These are phyloP conservation scores for Orestias chungarensis DNA, from an alignment of 2,797 vertebrate genomes.

Conservation along the genomic window DNA sequence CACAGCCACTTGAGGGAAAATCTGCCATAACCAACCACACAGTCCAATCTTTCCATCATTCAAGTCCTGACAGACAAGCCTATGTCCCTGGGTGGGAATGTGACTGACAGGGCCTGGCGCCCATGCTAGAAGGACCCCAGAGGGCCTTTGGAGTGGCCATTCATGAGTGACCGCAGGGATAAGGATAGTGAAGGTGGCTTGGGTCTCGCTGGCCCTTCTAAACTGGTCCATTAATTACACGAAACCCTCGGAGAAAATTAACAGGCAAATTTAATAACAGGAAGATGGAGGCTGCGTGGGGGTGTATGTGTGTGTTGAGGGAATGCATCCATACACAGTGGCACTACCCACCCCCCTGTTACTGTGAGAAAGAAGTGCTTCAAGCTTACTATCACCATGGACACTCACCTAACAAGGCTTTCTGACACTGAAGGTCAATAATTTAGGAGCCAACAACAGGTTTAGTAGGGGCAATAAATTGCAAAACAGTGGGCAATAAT, in stretches of 20 bases:
- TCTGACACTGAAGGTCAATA: constrained; percentile 69
- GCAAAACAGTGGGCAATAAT: constrained; percentile 39
- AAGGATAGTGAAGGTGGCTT: constrained; percentile 41
- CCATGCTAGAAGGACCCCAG: constrained; percentile 45
- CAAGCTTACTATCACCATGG: constrained; percentile 58
- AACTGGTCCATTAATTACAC: constrained; percentile 79
- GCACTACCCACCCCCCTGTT: constrained; percentile 39
- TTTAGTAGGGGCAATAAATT: constrained; percentile 50
- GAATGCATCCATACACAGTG: constrained; percentile 37
- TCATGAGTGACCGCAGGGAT: constrained; percentile 56
- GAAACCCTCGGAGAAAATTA: constrained; percentile 77
- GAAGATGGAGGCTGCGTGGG: constrained; percentile 39
- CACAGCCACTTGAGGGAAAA: constrained; percentile 83
- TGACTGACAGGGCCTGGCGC: constrained; percentile 68
- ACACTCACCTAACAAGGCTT: constrained; percentile 52
- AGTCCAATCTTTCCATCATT: constrained; percentile 58
- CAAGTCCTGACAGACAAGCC: constrained; percentile 63
- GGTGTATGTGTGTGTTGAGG: constrained; percentile 22
- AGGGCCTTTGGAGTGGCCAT: constrained; percentile 46
- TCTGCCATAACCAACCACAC: constrained; percentile 36
- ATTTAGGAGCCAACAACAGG: constrained; percentile 57
- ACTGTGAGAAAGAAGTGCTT: constrained; percentile 51
- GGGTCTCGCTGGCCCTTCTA: constrained; percentile 60
- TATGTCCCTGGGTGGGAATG: constrained; percentile 57
- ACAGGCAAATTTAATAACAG: constrained; percentile 76